Percentiles rank a stretch among this genome's conserved stretches.
phyloP scores from a whole-genome alignment of 2,797 vertebrate genomes.

The Cephalopachus bancanus region DNA sequence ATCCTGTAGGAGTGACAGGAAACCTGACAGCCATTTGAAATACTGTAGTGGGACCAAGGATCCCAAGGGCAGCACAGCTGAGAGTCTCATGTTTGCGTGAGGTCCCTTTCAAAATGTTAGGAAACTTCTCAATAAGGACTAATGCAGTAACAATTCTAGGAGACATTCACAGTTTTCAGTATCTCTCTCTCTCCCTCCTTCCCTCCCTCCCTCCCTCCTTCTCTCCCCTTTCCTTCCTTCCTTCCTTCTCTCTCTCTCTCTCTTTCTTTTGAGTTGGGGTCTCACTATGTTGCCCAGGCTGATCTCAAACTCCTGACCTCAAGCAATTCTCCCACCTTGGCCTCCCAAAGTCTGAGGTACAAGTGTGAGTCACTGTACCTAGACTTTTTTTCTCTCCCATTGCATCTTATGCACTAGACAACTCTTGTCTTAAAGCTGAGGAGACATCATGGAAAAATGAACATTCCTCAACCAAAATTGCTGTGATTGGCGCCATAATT shows the following conservation, averaged over 20 bases:
- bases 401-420: background rate
- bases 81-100: accelerated
- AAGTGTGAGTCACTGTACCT: too few relatives aligned
- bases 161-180: background rate
- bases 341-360: too few relatives aligned
- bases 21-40: background rate
- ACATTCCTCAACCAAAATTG: background rate
- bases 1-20: background rate
- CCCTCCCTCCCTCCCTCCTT: too few relatives aligned
- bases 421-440: background rate
- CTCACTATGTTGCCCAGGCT: too few relatives aligned
- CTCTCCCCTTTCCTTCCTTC: too few relatives aligned
- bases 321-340: too few relatives aligned
- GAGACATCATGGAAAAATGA: background rate
- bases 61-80: background rate
- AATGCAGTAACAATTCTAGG: background rate
- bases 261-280: too few relatives aligned
- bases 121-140: background rate
- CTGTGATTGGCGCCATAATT: background rate
- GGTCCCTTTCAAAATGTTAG: background rate
- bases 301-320: too few relatives aligned
- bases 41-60: background rate
- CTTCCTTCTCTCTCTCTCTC: too few relatives aligned
- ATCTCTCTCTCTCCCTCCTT: too few relatives aligned
- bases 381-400: background rate